Evolutionary conservation across 2,797 vertebrate species (phyloP), one percentile per base, ranked within the genome.

Genomic region (Adrianichthys oophorus): DNA sequence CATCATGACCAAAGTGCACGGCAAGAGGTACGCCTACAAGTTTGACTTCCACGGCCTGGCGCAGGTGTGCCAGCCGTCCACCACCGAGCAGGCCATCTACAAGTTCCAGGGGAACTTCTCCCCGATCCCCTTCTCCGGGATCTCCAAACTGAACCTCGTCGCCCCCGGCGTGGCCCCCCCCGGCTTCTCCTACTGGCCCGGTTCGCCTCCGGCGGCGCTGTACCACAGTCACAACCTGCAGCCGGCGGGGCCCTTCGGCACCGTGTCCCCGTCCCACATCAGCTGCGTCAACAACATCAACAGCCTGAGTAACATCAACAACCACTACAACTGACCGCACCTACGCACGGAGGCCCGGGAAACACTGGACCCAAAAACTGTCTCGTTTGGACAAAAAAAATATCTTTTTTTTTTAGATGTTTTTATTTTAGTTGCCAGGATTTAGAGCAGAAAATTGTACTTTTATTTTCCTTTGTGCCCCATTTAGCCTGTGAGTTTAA

Each of bases 1-100:
- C 92, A 98, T 98, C 91, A 99, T 99, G 97, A 98, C 95, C 82
- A 99, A 99, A 81, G 96, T 98, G 37, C 97, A 99, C 0, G 97
- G 97, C 68, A 99, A 99, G 84, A 93, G 97, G 53, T 99, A 98
- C 0, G 97, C 97, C 48, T 99, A 99, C 87, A 96, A 97, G 79
- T 99, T 99, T 57, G 96, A 99, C 82, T 99, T 99, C 91, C 96
- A 98, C 0, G 96, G 97, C 63, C 71, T 98, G 87, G 96, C 96
- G 0, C 96, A 98, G 75, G 95, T 97, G 74, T 98, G 96, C 87
- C 97, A 99, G 86, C 77, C 61, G 37, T 93, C 87, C 0, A 88
- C 93, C 3, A 82, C 96, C 1, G 95, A 95, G 1, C 93, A 95
- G 77, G 91, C 94, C 23, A 92, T 99, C 78, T 98, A 99, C 89